Base-by-base conservation (phyloP, 2,113 vertebrate species). In the Sorex araneus region DNA sequence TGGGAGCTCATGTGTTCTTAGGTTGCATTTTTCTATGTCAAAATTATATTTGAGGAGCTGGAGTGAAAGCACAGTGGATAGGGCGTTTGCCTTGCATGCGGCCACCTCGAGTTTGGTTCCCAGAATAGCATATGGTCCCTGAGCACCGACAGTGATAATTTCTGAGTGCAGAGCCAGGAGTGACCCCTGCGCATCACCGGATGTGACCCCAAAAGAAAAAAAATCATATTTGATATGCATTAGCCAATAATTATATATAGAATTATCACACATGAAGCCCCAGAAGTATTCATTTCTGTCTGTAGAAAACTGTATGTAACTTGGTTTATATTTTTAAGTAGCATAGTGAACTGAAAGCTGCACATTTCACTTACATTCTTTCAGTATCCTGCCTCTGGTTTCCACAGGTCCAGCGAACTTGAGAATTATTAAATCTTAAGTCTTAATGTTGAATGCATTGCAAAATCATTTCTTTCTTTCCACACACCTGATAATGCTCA, bases 391-490 rank as follows among this genome's bases (percentile, higher is more conserved):
- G 1, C 86, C 40, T 50, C 12, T 94, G 73, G 83, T 92, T 23
- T 84, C 90, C 47, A 75, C 3, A 71, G n/a, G 50, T 76, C 71
- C 16, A 34, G 13, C 11, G 27, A 77, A n/a, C 34, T 92, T 86
- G 34, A 40, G 64, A 71, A 84, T 85, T 60, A 60, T 23, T 92
- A 88, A 76, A 90, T 83, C 6, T 94, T 87, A 84, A 90, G 85
- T 78, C 74, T 92, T 94, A 80, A 81, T 80, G 85, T 30, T 18
- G 47, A 64, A 30, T 75, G 6, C 84, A 60, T 67, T 78, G 79
- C n/a, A 25, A 92, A 92, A 70, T 7, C 2, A 50, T 50, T 50
- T 50, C 9, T 13, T 50, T 50, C 9, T 50, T 50, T 50, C 10
- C 10, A 5, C 47, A 13, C 47, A 50, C 47, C 47, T 13, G 6